Evolutionary conservation across 2,888 invertebrate genomes (phyloP).

Genomic region (Drosophila percnosoma): DNA sequence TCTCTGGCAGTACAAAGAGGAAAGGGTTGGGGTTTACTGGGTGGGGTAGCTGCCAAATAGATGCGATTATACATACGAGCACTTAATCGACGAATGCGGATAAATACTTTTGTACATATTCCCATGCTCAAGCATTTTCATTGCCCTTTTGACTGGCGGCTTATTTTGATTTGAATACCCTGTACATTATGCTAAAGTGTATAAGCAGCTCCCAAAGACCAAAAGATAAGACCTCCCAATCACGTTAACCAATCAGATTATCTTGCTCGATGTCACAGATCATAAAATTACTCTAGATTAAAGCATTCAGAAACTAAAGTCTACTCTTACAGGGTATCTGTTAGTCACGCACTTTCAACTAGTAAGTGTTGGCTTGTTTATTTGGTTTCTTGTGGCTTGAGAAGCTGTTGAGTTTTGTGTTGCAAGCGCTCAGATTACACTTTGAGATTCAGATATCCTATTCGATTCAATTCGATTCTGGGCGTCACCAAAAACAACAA

Average conservation of each 20-base stretch:
- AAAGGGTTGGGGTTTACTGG: background rate
- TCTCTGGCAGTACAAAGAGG: too few species aligned
- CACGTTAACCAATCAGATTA: background rate
- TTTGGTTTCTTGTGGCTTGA: constrained; percentile 8
- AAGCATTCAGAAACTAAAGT: background rate
- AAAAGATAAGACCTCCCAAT: background rate
- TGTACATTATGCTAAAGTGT: background rate
- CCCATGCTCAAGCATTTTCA: constrained; percentile 12
- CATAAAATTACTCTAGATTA: background rate
- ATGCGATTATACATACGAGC: constrained; percentile 9
- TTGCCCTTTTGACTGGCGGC: constrained; percentile 37
- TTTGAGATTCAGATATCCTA: constrained; percentile 23
- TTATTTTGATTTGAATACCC: constrained; percentile 20
- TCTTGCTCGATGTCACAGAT: background rate
- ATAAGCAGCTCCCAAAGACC: background rate
- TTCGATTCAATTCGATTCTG: constrained; percentile 8
- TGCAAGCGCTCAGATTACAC: constrained; percentile 30
- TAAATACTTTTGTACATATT: constrained; percentile 5
- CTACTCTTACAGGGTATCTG: constrained; percentile 1
- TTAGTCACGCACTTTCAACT: background rate
- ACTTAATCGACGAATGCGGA: background rate
- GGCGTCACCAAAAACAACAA: background rate
- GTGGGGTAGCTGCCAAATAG: constrained; percentile 18
- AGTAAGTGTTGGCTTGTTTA: background rate
- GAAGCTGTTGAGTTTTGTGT: constrained; percentile 26